Evolutionary conservation across 53 echinoderm and acorn worm species (phyloP).

Genomic region (Glandiceps talaboti): DNA sequence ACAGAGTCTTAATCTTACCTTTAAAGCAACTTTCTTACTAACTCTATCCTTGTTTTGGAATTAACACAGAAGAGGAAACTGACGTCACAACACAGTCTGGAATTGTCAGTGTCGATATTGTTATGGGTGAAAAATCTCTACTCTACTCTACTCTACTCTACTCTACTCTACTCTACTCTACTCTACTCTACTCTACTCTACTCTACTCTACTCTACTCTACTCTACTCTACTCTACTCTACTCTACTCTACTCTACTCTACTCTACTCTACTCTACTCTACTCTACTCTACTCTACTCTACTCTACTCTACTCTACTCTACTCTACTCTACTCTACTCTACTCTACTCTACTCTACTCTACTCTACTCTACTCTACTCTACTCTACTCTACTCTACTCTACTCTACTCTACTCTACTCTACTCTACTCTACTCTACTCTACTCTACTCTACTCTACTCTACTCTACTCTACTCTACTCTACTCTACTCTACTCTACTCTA

Average conservation of each 20-base stretch:
- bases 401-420: neutral
- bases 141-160: neutral
- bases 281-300: neutral
- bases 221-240: neutral
- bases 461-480: neutral
- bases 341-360: neutral
- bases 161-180: neutral
- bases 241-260: neutral
- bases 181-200: neutral
- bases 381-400: neutral
- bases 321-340: neutral
- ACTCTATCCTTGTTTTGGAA: no score
- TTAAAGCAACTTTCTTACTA: no score
- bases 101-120: no score
- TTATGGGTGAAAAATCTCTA: no score
- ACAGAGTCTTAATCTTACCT: no score
- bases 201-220: neutral
- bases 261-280: neutral
- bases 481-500: neutral
- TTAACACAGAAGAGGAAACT: no score
- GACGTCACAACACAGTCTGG: no score
- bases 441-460: neutral
- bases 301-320: neutral
- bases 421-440: neutral
- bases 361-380: neutral